These are phyloP conservation scores for Blastobasis lacticolella DNA, from an alignment of 2,888 invertebrate genomes.

Conservation along the genomic window DNA sequence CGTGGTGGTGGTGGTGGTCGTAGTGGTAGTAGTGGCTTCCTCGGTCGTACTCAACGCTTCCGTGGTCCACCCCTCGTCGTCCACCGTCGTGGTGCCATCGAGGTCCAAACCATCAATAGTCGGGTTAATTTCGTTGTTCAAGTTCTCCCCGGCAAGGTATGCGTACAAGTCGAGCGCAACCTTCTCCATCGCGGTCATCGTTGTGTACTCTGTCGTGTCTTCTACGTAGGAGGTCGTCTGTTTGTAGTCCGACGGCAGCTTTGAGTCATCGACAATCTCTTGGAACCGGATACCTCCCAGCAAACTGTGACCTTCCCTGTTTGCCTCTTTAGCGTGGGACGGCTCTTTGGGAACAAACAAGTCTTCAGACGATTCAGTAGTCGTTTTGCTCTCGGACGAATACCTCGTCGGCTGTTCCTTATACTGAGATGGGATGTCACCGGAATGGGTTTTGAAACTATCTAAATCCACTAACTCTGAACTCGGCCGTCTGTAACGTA, in stretches of 20 bases:
- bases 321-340: conserved; percentile 44
- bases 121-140: conserved; percentile 73
- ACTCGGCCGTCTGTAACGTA: conserved; percentile 77
- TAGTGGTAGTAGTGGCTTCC: conserved; percentile 68
- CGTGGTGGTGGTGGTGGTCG: conserved; percentile 74
- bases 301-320: conserved; percentile 57
- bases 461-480: conserved; percentile 87
- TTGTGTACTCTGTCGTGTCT: conserved; percentile 76
- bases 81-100: conserved; percentile 53
- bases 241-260: conserved; percentile 55
- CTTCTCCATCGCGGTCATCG: conserved; percentile 84
- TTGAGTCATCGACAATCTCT: conserved; percentile 57
- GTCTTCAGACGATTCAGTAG: conserved; percentile 73
- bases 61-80: conserved; percentile 55
- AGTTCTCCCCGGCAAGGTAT: conserved; percentile 78
- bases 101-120: conserved; percentile 43
- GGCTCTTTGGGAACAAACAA: conserved; percentile 35
- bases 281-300: conserved; percentile 50
- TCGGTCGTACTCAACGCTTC: conserved; percentile 62
- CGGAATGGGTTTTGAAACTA: conserved; percentile 84
- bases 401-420: conserved; percentile 62
- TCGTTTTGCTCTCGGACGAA: conserved; percentile 62
- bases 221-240: conserved; percentile 55
- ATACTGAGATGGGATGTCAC: conserved; percentile 70
- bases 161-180: conserved; percentile 89